A percentile compares a stretch with the other conserved stretches of the same genome.
Conservation (phyloP, 2,113 vertebrate genomes). For the Puma concolor region DNA sequence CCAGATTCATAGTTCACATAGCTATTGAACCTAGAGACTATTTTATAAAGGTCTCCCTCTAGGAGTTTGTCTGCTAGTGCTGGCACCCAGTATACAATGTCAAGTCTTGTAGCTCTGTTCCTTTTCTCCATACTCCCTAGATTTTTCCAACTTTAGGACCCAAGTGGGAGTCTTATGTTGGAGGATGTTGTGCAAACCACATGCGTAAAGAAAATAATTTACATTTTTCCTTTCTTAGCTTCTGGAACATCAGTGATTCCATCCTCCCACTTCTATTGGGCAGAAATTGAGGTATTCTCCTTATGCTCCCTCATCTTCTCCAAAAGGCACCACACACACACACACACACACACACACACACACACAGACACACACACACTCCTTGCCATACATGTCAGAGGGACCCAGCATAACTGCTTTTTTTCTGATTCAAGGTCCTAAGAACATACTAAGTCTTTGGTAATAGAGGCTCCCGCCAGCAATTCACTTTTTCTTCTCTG, state of each 20-base stretch:
- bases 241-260: conserved; percentile 82
- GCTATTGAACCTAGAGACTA: background rate
- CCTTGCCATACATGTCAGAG: background rate
- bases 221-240: conserved; percentile 85
- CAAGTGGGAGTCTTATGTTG: conserved; percentile 79
- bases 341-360: background rate
- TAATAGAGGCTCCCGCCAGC: background rate
- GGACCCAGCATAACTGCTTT: conserved; percentile 43
- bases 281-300: conserved; percentile 82
- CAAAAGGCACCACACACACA: conserved; percentile 54
- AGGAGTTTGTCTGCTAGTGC: conserved; percentile 9
- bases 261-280: conserved; percentile 81
- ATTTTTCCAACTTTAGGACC: conserved; percentile 80
- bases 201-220: conserved; percentile 81
- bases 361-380: background rate
- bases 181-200: conserved; percentile 83
- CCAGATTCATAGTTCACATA: background rate
- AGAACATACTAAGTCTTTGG: background rate
- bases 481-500: background rate
- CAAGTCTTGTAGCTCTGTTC: conserved; percentile 59
- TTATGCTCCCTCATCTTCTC: conserved; percentile 77
- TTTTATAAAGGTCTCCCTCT: background rate
- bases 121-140: conserved; percentile 54
- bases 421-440: background rate
- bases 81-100: conserved; percentile 46